Evolutionary conservation across 2,888 invertebrate species (phyloP).

Genomic region (Poecilus cupreus): DNA sequence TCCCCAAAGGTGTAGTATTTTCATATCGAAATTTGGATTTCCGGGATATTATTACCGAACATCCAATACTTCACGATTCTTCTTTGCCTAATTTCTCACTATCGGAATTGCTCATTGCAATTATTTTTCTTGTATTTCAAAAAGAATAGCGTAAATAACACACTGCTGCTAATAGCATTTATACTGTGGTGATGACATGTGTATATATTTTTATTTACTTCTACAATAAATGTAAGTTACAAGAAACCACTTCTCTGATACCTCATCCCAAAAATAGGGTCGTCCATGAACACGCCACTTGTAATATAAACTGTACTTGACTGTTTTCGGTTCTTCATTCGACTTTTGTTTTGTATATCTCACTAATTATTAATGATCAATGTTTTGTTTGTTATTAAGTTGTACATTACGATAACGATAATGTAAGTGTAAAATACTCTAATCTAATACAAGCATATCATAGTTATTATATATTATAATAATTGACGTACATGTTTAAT

Average conservation of each 20-base stretch:
- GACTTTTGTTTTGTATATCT: slow-evolving; percentile 29
- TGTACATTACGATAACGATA: slow-evolving; percentile 18
- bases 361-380: slow-evolving; percentile 2
- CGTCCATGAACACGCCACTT: slow-evolving; percentile 27
- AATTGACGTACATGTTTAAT: slow-evolving; percentile 49
- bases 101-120: too few species aligned
- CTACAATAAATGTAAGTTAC: not conserved
- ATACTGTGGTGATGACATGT: not conserved
- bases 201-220: not conserved
- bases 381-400: slow-evolving; percentile 10
- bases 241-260: not conserved
- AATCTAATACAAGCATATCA: slow-evolving; percentile 56
- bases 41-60: too few species aligned
- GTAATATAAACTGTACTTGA: slow-evolving; percentile 40
- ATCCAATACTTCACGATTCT: too few species aligned
- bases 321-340: not conserved
- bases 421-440: slow-evolving; percentile 48
- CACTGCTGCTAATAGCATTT: too few species aligned
- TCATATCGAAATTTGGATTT: too few species aligned
- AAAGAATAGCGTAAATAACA: too few species aligned
- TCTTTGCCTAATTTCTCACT: too few species aligned
- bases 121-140: too few species aligned
- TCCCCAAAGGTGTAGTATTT: too few species aligned
- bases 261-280: not conserved
- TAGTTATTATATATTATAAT: slow-evolving; percentile 50